Evolutionary conservation across 2,888 invertebrate genomes (phyloP), one percentile per base, ranked within the genome.

Genomic region (Disparrhopalites patrizii): DNA sequence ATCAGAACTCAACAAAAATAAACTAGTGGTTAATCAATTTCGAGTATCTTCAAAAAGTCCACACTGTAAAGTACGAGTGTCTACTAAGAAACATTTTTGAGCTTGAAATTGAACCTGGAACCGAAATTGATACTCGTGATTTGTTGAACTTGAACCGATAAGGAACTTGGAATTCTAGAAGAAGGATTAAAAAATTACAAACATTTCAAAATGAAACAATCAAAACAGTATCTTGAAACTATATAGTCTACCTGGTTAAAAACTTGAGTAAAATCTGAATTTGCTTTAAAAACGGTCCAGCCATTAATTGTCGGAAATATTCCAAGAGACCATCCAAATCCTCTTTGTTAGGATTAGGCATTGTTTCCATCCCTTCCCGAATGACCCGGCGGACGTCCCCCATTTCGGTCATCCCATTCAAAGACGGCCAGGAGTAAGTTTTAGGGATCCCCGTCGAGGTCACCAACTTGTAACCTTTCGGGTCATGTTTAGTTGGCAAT

Each of bases 201-300:
- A n/a, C n/a, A n/a, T n/a, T n/a, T n/a, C n/a, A n/a, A n/a, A n/a
- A n/a, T n/a, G n/a, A n/a, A n/a, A n/a, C n/a, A n/a, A n/a, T n/a
- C n/a, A n/a, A n/a, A n/a, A n/a, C n/a, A n/a, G n/a, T n/a, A n/a
- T n/a, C n/a, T n/a, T n/a, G n/a, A n/a, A n/a, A n/a, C n/a, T n/a
- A n/a, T n/a, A n/a, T n/a, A n/a, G n/a, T n/a, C n/a, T n/a, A 65
- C 64, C 64, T 47, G 10, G 47, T 50, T 33, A 65, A 25, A 36
- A 65, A 65, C 20, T 43, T 57, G 8, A 65, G 10, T 1, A 65
- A 20, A 7, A 65, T 8, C 13, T 50, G 47, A 15, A 33, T 36
- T 15, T 65, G 47, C 10, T 57, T 31, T n/a, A 51, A 18, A 38
- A 50, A 57, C 20, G 38, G 33, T 25, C 38, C 43, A n/a, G 50